These are phyloP conservation scores for Stenurella melanura DNA, from an alignment of 2,888 invertebrate species.

Conservation along the genomic window DNA sequence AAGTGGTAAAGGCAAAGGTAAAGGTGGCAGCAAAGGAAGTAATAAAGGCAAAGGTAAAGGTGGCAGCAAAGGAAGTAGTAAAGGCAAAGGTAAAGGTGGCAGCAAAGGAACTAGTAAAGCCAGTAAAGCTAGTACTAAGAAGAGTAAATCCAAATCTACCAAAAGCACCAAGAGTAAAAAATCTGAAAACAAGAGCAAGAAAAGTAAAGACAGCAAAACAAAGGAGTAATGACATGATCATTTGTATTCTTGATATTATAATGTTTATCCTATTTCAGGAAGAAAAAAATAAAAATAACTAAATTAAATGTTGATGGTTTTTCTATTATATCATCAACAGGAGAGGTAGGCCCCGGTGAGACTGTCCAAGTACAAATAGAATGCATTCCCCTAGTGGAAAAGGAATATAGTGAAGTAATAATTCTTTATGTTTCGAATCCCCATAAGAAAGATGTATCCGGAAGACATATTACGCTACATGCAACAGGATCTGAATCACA, in stretches of 20 bases:
- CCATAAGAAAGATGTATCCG: slow-evolving; percentile 75
- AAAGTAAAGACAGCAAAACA: slow-evolving; percentile 33
- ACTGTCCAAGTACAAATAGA: slow-evolving; percentile 67
- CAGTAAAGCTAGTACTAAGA: slow-evolving; percentile 44
- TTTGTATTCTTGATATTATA: not conserved
- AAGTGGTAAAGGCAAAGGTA: not conserved
- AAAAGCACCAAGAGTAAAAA: slow-evolving; percentile 9
- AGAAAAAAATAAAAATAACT: slow-evolving; percentile 56
- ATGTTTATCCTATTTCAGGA: slow-evolving; percentile 12
- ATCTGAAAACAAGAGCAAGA: slow-evolving; percentile 33
- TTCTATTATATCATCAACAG: slow-evolving; percentile 67
- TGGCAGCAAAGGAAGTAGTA: slow-evolving; percentile 48
- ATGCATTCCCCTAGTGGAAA: slow-evolving; percentile 67
- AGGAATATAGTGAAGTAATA: slow-evolving; percentile 68
- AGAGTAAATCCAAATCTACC: slow-evolving; percentile 38
- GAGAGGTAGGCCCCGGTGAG: slow-evolving; percentile 67
- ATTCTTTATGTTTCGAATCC: slow-evolving; percentile 69
- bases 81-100: not conserved
- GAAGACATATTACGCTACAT: slow-evolving; percentile 74
- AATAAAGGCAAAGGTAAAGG: slow-evolving; percentile 16
- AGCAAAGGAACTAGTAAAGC: slow-evolving; percentile 48
- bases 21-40: slow-evolving; percentile 47
- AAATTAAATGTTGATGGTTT: slow-evolving; percentile 69
- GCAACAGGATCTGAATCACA: slow-evolving; percentile 77
- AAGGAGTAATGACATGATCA: not conserved